These are phyloP conservation scores for Hyaena hyaena DNA, from an alignment of 2,113 vertebrate genomes.

Conservation along the genomic window DNA sequence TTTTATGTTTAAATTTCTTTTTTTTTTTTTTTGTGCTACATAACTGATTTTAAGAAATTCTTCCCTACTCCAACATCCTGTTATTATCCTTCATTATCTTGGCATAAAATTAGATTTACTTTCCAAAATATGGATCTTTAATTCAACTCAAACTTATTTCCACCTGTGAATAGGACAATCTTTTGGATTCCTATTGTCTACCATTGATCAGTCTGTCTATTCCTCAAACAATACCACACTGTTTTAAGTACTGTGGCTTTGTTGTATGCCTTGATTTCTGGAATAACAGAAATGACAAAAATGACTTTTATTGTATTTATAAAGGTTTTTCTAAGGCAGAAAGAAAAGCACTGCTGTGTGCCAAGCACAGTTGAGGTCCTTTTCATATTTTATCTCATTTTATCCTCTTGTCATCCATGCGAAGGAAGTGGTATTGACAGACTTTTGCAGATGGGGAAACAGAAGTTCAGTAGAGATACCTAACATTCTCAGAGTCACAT, in stretches of 20 bases:
- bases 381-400: neutral
- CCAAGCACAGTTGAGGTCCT: neutral
- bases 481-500: neutral
- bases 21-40: neutral
- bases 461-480: neutral
- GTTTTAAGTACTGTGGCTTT: conserved; percentile 18
- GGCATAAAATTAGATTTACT: conserved; percentile 22
- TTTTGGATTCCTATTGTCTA: neutral
- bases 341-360: neutral
- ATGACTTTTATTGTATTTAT: neutral
- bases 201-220: neutral
- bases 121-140: neutral
- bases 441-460: neutral
- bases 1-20: neutral
- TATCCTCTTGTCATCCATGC: neutral
- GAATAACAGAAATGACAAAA: neutral
- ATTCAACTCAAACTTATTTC: conserved; percentile 26
- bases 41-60: conserved; percentile 1
- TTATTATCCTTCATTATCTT: conserved; percentile 23
- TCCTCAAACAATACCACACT: neutral
- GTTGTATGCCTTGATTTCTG: neutral
- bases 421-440: neutral
- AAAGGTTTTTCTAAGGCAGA: neutral
- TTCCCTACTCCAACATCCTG: neutral
- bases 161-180: neutral